Percentiles rank a stretch among this genome's conserved stretches.
Evolutionary conservation across 2,888 invertebrate species (phyloP).

Genomic region (Leuctra nigra): DNA sequence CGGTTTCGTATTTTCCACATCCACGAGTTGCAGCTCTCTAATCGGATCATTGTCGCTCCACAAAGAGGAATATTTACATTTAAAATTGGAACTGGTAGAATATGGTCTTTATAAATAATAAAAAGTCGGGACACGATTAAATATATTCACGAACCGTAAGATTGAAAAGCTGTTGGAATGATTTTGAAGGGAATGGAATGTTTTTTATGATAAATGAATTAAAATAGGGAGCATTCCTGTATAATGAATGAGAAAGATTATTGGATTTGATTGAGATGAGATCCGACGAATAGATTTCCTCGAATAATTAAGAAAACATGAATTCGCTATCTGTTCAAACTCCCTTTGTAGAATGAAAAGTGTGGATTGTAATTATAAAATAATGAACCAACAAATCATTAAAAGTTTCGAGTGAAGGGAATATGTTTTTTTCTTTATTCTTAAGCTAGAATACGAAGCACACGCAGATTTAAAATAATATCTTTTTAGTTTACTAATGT

Average conservation of each 20-base stretch:
- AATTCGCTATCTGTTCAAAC: no score
- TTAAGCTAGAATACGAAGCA: no score
- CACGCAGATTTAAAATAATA: no score
- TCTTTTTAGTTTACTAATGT: no score
- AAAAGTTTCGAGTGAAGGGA: no score
- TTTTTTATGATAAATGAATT: not conserved
- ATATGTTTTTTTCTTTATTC: no score
- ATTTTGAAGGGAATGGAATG: not conserved
- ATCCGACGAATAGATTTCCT: no score
- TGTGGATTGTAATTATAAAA: no score
- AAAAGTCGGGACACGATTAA: constrained; percentile 10
- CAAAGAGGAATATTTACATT: constrained; percentile 23
- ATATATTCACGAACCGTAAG: constrained; percentile 11
- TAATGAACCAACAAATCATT: no score
- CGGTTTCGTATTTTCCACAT: constrained; percentile 15
- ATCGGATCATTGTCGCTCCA: constrained; percentile 21
- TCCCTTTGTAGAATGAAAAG: no score
- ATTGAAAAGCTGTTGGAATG: constrained; percentile 6
- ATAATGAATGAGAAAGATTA: not conserved
- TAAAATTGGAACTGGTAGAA: constrained; percentile 17
- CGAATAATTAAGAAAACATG: no score
- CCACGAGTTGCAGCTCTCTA: constrained; percentile 3
- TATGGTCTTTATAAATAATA: constrained; percentile 8
- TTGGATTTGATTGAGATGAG: not conserved
- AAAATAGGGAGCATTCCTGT: not conserved